phyloP scores from a whole-genome alignment of 35 echinoderm and acorn worm genomes.

The Apostichopus parvimensis region DNA sequence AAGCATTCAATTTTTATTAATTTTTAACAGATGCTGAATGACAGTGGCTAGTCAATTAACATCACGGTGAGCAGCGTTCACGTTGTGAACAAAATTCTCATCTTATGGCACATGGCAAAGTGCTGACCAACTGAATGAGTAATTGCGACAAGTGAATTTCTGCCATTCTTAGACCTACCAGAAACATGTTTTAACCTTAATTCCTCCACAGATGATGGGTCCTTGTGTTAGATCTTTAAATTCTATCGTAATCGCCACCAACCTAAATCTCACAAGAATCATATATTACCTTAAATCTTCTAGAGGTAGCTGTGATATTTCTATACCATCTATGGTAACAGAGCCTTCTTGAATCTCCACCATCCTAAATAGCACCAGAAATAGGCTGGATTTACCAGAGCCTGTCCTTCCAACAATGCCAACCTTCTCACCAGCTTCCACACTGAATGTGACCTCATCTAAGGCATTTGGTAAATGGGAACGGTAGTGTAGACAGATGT shows the following conservation, averaged over 20 bases:
- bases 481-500: slow-evolving; percentile 78
- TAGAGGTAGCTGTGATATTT: slow-evolving; percentile 74
- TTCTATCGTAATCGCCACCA: neutral
- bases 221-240: neutral
- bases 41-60: too few relatives aligned
- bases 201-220: neutral
- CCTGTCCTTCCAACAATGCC: slow-evolving; percentile 97
- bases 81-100: too few relatives aligned
- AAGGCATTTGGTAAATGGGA: slow-evolving; percentile 87
- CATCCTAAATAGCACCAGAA: slow-evolving; percentile 90
- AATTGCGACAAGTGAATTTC: too few relatives aligned
- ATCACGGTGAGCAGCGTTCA: too few relatives aligned
- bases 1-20: too few relatives aligned
- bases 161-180: too few relatives aligned
- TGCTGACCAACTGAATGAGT: too few relatives aligned
- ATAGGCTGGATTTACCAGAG: slow-evolving; percentile 92
- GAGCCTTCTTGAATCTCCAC: slow-evolving; percentile 76
- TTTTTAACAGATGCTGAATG: too few relatives aligned
- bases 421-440: slow-evolving; percentile 82
- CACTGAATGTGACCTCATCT: slow-evolving; percentile 81
- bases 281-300: slow-evolving; percentile 77
- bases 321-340: slow-evolving; percentile 79
- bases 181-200: neutral
- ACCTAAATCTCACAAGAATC: neutral
- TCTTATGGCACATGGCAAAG: too few relatives aligned